phyloP scores from a whole-genome alignment of 2,888 invertebrate genomes.

The Cheiracanthium punctorium region DNA sequence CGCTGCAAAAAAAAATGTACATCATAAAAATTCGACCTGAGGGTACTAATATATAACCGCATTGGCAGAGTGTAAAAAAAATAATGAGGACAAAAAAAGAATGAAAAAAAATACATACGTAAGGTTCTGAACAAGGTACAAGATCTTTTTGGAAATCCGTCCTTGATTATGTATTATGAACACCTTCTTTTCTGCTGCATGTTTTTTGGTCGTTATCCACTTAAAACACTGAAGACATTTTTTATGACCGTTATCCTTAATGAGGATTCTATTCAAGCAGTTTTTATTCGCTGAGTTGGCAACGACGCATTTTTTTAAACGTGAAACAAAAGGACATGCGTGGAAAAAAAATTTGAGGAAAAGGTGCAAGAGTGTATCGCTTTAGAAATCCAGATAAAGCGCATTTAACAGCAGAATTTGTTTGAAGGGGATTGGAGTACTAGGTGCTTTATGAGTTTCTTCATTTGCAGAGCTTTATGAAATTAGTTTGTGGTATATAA shows the following conservation, averaged over 20 bases:
- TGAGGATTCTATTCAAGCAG: conserved; percentile 52
- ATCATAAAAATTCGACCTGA: conserved; percentile 6
- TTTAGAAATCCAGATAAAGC: conserved; percentile 15
- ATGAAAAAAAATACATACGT: conserved; percentile 1
- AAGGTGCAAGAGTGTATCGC: conserved; percentile 4
- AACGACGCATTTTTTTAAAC: conserved; percentile 37
- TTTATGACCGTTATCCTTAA: conserved; percentile 49
- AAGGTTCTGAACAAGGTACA: conserved; percentile 23
- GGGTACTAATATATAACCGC: conserved; percentile 10
- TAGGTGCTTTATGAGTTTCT: conserved; percentile 5
- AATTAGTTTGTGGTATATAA: not conserved
- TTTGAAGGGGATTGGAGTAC: not conserved
- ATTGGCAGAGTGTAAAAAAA: conserved; percentile 8
- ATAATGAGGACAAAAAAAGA: not conserved
- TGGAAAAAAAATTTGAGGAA: not conserved
- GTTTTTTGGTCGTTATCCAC: conserved; percentile 69
- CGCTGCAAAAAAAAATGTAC: not conserved
- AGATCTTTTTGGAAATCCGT: conserved; percentile 24
- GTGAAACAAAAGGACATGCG: conserved; percentile 15
- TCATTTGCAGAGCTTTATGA: not conserved
- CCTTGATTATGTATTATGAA: conserved; percentile 47
- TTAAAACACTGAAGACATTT: conserved; percentile 58
- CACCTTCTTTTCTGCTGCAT: conserved; percentile 37
- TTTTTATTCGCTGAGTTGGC: conserved; percentile 47
- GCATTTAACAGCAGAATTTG: conserved; percentile 5